Conservation (phyloP, 2,797 vertebrate species). For the Sebastes taczanowskii region DNA sequence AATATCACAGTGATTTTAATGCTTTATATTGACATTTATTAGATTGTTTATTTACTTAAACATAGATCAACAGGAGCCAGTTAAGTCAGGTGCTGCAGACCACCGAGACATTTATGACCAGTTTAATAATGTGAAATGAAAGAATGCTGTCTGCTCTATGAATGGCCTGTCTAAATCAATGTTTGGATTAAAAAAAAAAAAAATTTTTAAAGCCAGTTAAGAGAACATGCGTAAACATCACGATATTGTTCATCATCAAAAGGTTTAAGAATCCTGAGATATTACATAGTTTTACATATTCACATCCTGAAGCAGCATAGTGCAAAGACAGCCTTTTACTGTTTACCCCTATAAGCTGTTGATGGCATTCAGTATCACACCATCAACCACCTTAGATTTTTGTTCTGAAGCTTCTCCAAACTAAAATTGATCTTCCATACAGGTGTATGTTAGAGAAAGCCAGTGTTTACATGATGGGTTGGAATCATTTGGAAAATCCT, state of each 20-base stretch:
- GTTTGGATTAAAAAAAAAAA: background rate
- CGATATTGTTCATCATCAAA: background rate
- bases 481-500: conserved; percentile 1
- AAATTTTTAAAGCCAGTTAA: too few relatives aligned
- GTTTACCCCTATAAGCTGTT: background rate
- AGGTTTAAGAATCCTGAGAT: background rate
- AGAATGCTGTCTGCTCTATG: background rate
- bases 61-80: too few relatives aligned
- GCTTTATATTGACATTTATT: background rate
- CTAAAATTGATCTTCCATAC: background rate
- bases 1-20: background rate
- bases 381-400: background rate
- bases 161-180: background rate
- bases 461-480: too few relatives aligned
- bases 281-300: background rate
- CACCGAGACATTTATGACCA: background rate
- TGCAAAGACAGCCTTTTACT: background rate
- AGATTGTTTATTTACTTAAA: background rate
- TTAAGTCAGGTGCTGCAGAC: background rate
- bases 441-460: background rate
- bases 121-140: background rate
- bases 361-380: background rate
- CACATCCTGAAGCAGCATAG: background rate
- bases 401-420: background rate
- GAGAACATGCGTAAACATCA: background rate